Base-by-base conservation (phyloP, 1,140 invertebrate species). In the Chironomus striatipennis region DNA sequence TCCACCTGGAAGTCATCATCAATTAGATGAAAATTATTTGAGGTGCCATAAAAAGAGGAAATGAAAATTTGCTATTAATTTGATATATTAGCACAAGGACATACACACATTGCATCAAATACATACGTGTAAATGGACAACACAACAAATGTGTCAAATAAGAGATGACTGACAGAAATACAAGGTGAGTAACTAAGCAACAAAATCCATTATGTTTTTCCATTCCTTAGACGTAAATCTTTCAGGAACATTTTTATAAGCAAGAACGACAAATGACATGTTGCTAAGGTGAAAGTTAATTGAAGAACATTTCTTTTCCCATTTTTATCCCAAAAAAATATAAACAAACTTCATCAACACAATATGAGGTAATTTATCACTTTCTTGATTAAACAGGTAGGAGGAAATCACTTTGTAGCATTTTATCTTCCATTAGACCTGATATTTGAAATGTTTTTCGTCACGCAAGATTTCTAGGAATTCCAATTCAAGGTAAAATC, bases 311-410 rank as follows among this genome's bases (percentile, higher is more conserved):
- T 57, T 57, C 47, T 57, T 57, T 15, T 57, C 47, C 43, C 47
- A n/a, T 12, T 57, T 15, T 57, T 57, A 9, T 57, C n/a, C 12
- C 12, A 1, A 10, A 34, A 34, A 34, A n/a, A n/a, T n/a, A n/a
- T n/a, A n/a, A n/a, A 34, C 5, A 34, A 34, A 34, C 5, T 34
- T 34, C 24, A 34, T 34, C 24, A 34, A 34, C 9, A 57, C 12
- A 57, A n/a, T n/a, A n/a, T 57, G 47, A 57, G n/a, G 47, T 57
- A 57, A 12, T 57, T 57, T 57, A 57, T 57, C 47, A 57, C 47
- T 57, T 57, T 12, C 8, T n/a, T 12, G 47, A 57, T 57, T 57
- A 57, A 57, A 57, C 12, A 57, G 12, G 47, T 57, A 10, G 47
- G 12, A 57, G 47, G 9, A 57, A 57, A 57, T n/a, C 47, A 47